Evolutionary conservation across 1,140 invertebrate genomes (phyloP).

Genomic region (Nautilus pompilius): DNA sequence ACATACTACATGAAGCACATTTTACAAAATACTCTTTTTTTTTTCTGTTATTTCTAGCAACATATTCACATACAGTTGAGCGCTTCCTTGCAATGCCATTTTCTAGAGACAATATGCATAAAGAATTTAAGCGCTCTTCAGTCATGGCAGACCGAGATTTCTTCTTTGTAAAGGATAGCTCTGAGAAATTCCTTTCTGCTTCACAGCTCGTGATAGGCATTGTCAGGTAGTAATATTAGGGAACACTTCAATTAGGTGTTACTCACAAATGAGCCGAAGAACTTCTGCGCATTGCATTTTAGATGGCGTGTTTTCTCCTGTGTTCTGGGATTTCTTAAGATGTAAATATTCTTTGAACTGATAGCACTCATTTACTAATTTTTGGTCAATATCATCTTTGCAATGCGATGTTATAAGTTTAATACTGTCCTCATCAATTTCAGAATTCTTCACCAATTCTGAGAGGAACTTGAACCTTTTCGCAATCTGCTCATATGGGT

Average conservation of each 20-base stretch:
- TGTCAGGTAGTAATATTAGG: background rate
- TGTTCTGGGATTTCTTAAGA: too few species aligned
- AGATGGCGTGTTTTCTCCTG: too few species aligned
- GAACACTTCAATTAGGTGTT: background rate
- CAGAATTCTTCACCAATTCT: too few species aligned
- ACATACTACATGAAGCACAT: too few species aligned
- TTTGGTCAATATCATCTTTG: too few species aligned
- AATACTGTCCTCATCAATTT: too few species aligned
- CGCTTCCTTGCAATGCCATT: background rate
- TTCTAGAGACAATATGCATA: background rate
- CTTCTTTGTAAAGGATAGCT: background rate
- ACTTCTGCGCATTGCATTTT: background rate
- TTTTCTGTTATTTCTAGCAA: background rate
- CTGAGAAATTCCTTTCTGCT: background rate
- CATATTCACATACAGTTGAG: background rate
- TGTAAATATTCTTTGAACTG: too few species aligned
- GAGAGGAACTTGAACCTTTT: too few species aligned
- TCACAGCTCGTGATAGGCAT: background rate
- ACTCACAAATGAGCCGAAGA: background rate
- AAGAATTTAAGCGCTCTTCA: background rate
- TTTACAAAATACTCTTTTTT: background rate
- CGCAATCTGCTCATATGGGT: background rate
- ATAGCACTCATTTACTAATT: too few species aligned
- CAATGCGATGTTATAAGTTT: too few species aligned
- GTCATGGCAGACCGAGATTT: background rate